Evolutionary conservation across 92 coral and sea anemone species (phyloP).

Genomic region (Heteractis magnifica): DNA sequence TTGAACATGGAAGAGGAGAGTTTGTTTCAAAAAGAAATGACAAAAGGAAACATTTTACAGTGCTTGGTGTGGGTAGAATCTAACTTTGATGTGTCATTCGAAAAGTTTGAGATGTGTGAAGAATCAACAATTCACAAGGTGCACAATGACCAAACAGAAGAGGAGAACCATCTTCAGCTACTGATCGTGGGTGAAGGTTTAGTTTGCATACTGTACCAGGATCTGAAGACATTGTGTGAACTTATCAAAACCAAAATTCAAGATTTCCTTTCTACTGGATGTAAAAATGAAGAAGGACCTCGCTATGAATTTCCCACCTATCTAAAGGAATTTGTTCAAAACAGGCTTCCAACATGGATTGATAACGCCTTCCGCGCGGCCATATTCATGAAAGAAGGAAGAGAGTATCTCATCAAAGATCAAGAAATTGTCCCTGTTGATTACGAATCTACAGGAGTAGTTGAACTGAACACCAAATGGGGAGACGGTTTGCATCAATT

Average conservation of each 20-base stretch:
- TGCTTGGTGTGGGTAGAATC: not conserved
- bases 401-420: slow-evolving; percentile 32
- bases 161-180: not conserved
- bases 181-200: slow-evolving; percentile 23
- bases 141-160: not conserved
- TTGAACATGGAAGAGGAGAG: no score
- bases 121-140: not conserved
- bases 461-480: slow-evolving; percentile 29
- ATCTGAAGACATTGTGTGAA: not conserved
- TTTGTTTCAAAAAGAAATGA: not conserved
- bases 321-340: slow-evolving; percentile 9
- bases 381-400: slow-evolving; percentile 16
- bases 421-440: slow-evolving; percentile 19
- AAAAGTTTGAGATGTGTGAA: not conserved
- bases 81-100: not conserved
- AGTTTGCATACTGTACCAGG: slow-evolving; percentile 19
- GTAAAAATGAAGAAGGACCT: not conserved
- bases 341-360: slow-evolving; percentile 19
- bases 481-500: slow-evolving; percentile 42
- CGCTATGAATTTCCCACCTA: slow-evolving; percentile 10
- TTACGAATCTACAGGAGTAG: slow-evolving; percentile 30
- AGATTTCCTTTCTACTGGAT: not conserved
- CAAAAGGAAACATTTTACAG: not conserved
- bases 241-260: slow-evolving; percentile 5
- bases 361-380: slow-evolving; percentile 21